Conservation (phyloP, 2,888 invertebrate genomes). For the Tachystola acroxantha region DNA sequence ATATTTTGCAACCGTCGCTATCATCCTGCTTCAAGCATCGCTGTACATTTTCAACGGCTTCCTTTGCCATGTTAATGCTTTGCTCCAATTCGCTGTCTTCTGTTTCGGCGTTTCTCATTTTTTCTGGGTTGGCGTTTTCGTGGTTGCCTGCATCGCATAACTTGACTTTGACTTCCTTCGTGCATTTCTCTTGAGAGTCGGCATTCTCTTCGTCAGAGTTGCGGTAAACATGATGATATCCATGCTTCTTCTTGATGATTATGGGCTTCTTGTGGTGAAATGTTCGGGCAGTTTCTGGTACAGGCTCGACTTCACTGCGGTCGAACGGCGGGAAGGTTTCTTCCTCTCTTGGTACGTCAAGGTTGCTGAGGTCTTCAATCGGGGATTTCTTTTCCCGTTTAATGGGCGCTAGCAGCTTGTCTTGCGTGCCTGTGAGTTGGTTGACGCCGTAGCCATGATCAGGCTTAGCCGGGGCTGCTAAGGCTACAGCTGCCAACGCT, state of each 20-base stretch:
- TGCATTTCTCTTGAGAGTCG: constrained; percentile 48
- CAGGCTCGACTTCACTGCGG: constrained; percentile 15
- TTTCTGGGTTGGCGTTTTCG: constrained; percentile 28
- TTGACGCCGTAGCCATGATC: constrained; percentile 23
- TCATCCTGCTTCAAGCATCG: constrained; percentile 9
- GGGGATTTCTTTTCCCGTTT: constrained; percentile 43
- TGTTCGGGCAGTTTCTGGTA: constrained; percentile 29
- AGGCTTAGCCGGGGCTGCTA: constrained; percentile 45
- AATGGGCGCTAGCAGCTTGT: constrained; percentile 20
- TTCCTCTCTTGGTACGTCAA: neutral
- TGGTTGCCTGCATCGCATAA: constrained; percentile 42
- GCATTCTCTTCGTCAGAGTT: constrained; percentile 56
- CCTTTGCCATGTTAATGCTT: constrained; percentile 57
- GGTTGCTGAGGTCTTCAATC: constrained; percentile 11
- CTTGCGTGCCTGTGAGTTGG: constrained; percentile 11
- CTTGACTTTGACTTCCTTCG: constrained; percentile 55
- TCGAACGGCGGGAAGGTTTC: constrained; percentile 4
- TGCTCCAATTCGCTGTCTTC: constrained; percentile 39
- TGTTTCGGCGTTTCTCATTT: constrained; percentile 24
- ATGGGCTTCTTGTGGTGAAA: constrained; percentile 45
- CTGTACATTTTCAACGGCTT: constrained; percentile 59
- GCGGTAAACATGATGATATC: constrained; percentile 48
- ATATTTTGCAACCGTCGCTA: constrained; percentile 18
- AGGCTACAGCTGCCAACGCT: constrained; percentile 42
- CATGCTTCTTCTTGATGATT: constrained; percentile 52